Evolutionary conservation across 2,888 invertebrate genomes (phyloP).

Genomic region (Eristalis pertinax): DNA sequence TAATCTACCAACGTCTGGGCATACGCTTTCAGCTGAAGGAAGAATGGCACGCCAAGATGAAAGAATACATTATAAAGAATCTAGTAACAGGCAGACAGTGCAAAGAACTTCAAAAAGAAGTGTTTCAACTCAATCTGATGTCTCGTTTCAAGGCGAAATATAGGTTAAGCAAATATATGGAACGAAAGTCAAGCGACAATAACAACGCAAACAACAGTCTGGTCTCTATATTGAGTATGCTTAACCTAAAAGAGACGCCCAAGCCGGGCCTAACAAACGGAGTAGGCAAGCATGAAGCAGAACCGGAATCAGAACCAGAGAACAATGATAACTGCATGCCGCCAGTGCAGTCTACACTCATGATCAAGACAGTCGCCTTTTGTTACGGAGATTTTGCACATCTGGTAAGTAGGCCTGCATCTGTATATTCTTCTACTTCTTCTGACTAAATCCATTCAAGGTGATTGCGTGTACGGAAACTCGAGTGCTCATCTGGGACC

Average conservation of each 20-base stretch:
- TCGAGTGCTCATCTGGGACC: constrained; percentile 86
- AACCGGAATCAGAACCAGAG: not conserved
- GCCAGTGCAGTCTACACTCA: constrained; percentile 74
- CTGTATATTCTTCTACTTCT: constrained; percentile 31
- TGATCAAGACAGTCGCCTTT: constrained; percentile 79
- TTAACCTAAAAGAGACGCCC: constrained; percentile 74
- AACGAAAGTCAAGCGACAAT: constrained; percentile 73
- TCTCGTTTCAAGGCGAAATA: constrained; percentile 79
- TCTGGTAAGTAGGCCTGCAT: constrained; percentile 73
- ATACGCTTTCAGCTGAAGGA: constrained; percentile 76
- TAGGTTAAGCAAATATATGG: constrained; percentile 74
- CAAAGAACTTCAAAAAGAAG: constrained; percentile 69
- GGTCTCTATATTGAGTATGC: constrained; percentile 75
- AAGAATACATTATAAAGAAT: constrained; percentile 74
- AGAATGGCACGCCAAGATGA: constrained; percentile 73
- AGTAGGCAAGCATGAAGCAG: not conserved
- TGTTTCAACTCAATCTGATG: constrained; percentile 74
- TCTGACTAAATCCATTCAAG: constrained; percentile 37
- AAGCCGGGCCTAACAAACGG: constrained; percentile 44
- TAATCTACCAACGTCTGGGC: constrained; percentile 77
- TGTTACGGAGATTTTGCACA: constrained; percentile 79
- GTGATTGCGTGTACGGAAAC: constrained; percentile 81
- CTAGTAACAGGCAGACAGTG: constrained; percentile 42
- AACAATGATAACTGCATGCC: not conserved
- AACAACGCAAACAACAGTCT: constrained; percentile 74